Evolutionary conservation across 2,113 vertebrate genomes (phyloP), one percentile per base, ranked within the genome.

Genomic region (Copsychus sechellarum): DNA sequence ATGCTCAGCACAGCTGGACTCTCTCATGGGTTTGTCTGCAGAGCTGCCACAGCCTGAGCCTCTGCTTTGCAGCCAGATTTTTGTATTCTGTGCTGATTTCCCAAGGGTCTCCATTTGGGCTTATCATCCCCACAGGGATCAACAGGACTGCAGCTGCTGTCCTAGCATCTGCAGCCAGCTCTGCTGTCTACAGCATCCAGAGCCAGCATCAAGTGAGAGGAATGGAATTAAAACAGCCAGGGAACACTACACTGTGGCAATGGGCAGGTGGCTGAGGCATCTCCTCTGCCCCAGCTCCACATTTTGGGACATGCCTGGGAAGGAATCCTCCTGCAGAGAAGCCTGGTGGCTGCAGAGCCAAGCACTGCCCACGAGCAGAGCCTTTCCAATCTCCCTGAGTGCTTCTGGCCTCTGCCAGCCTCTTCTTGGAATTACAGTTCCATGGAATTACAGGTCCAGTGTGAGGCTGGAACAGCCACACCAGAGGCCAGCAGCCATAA

Each of bases 71-170:
- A 90, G 93, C 38, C 87, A 83, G 85, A 76, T 80, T 94, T 96
- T 78, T 80, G 86, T 83, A 73, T 78, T 73, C 88, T 56, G 23
- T 71, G 85, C 74, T 94, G 88, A 95, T 93, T 97, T 96, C 92
- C 94, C 90, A 83, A 82, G 91, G 87, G 90, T 85, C 90, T 83
- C 88, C 90, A 80, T 93, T 96, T 92, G 88, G 74, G 79, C 60
- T 96, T n/a, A 73, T 95, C 93, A 92, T 77, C 81, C 95, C 92
- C 79, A 91, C 43, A 66, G 92, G 94, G 90, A 96, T 96, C 92
- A 94, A 86, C 34, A 95, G 79, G 90, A 93, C 51, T 95, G 85
- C 94, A 97, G 93, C 94, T 94, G 95, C 85, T 23, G 1, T 72
- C 43, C 90, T 29, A 54, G 92, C 87, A 91, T 73, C 84, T 54